Evolutionary conservation across 2,797 vertebrate species (phyloP), one percentile per base, ranked within the genome.

Genomic region (Bufotes viridis): DNA sequence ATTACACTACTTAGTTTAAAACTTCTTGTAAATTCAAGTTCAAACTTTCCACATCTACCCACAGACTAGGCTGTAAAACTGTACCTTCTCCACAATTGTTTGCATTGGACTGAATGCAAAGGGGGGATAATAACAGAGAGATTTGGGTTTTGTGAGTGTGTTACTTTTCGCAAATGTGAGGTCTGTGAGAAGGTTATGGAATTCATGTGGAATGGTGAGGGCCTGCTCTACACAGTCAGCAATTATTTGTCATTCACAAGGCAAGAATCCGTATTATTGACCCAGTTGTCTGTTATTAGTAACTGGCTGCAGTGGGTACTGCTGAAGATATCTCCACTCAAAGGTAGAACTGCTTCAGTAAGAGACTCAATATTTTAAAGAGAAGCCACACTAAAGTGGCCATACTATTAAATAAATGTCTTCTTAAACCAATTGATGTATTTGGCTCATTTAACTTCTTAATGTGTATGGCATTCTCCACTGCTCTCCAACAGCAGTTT

Each of bases 31-130:
- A 87, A 87, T 83, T 83, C 14, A 72, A 81, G 58, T 74, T 75
- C 78, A 88, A 63, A 69, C 81, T 88, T 78, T 88, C 87, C 87
- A 83, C 72, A 79, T 84, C 51, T 53, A 78, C 81, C 81, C 81
- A 70, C 87, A 88, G 61, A 84, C 61, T 69, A 58, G 51, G 61
- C 87, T 84, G 51, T 87, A 87, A 82, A 82, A 82, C 63, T 53
- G 67, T 75, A 83, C 74, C 78, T 58, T 78, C 78, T 88, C 87
- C 81, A 51, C 87, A 79, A 67, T 88, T 69, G 87, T 88, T 78
- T 83, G 61, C 29, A 67, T 84, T 88, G 87, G 74, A 84, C 72
- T 60, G 24, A 82, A 79, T 58, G 72, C 87, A 83, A 88, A 88
- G 81, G 58, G 63, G 87, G 74, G 74, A 88, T 84, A 88, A 84